Conservation (phyloP, 37 sponge, comb jelly and placozoan genomes). For the Ephydatia muelleri region DNA sequence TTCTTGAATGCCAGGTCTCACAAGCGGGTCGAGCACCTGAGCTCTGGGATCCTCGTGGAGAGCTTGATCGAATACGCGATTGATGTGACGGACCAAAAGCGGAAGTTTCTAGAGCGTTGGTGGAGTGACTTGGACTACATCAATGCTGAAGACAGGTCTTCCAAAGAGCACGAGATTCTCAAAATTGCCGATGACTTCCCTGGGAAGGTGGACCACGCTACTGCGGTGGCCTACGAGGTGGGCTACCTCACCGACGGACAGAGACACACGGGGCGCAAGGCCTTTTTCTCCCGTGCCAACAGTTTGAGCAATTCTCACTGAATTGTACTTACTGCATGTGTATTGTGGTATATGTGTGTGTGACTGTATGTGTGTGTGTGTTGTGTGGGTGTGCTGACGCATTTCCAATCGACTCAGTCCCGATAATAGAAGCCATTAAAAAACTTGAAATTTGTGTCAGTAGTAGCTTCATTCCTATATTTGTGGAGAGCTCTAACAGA, state of each 20-base stretch:
- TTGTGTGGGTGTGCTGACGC: too few species aligned
- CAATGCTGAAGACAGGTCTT: conserved; percentile 29
- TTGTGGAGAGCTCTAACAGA: too few species aligned
- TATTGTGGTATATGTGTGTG: too few species aligned
- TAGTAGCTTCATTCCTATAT: too few species aligned
- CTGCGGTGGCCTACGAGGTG: conserved; percentile 63
- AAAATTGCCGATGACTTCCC: conserved; percentile 42
- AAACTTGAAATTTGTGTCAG: too few species aligned
- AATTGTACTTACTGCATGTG: too few species aligned
- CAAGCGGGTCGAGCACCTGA: not conserved
- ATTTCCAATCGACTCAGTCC: too few species aligned
- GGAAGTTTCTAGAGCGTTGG: conserved; percentile 55
- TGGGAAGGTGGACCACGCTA: conserved; percentile 88
- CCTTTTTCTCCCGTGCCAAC: not conserved
- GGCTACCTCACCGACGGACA: conserved; percentile 2
- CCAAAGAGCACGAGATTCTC: conserved; percentile 36
- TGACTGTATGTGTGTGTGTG: too few species aligned
- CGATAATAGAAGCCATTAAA: too few species aligned
- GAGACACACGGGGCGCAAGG: not conserved
- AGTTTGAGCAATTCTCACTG: too few species aligned
- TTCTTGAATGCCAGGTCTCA: not conserved
- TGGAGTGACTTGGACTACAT: conserved; percentile 30
- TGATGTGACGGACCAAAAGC: conserved; percentile 59
- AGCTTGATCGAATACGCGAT: conserved; percentile 40
- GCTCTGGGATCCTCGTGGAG: conserved; percentile 34